Conservation (phyloP, 2,888 invertebrate species). For the Hypomecis atomaria region DNA sequence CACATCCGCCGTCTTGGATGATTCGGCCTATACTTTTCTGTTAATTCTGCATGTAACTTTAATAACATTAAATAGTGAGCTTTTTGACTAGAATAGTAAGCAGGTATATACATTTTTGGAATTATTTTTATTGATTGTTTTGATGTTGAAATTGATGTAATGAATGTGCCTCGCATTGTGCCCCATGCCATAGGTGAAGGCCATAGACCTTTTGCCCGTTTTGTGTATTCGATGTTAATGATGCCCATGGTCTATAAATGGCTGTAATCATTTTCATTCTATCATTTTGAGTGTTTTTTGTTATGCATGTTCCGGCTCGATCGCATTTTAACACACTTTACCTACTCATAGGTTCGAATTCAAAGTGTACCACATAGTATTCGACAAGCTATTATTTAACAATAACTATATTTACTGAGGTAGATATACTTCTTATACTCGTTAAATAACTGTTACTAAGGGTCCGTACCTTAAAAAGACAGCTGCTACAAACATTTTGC, state of each 20-base stretch:
- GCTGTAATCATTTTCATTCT: conserved; percentile 13
- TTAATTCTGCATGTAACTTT: too few species aligned
- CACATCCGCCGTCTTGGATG: too few species aligned
- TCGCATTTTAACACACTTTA: conserved; percentile 2
- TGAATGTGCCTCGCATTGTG: conserved; percentile 10
- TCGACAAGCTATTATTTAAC: too few species aligned
- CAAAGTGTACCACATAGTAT: too few species aligned
- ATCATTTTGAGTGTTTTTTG: conserved; percentile 8
- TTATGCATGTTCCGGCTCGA: conserved; percentile 20
- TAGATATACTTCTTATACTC: too few species aligned
- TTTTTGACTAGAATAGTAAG: not conserved
- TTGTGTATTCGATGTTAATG: conserved; percentile 17
- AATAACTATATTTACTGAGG: too few species aligned
- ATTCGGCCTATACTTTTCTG: too few species aligned
- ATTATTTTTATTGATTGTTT: not conserved
- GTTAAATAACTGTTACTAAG: too few species aligned
- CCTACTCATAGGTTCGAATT: too few species aligned
- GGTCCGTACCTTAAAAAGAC: too few species aligned
- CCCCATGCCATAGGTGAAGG: conserved; percentile 10
- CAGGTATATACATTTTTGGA: not conserved
- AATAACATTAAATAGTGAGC: too few species aligned
- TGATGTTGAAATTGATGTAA: not conserved
- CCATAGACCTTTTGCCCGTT: not conserved
- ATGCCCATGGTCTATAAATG: conserved; percentile 1
- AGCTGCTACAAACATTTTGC: too few species aligned